Conservation (phyloP, 2,888 invertebrate genomes). For the Aphidius colemani region DNA sequence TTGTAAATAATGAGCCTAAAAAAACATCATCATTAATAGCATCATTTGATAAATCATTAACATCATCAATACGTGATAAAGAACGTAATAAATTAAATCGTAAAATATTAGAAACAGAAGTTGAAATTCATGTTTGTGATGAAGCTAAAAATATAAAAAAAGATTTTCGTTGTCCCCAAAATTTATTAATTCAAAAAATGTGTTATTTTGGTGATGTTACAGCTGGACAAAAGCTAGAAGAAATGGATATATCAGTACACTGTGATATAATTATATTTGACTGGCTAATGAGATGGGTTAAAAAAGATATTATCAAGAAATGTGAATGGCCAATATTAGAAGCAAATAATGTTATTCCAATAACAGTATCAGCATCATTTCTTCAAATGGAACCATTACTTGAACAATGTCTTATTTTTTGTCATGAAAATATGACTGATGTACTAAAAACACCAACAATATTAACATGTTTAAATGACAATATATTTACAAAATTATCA, state of each 20-base stretch:
- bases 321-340: slow-evolving; percentile 76
- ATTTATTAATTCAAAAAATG: slow-evolving; percentile 87
- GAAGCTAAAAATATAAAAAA: slow-evolving; percentile 88
- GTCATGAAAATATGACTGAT: slow-evolving; percentile 84
- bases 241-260: slow-evolving; percentile 96
- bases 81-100: slow-evolving; percentile 49
- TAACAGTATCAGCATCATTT: slow-evolving; percentile 92
- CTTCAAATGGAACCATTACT: slow-evolving; percentile 91
- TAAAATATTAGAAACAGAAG: slow-evolving; percentile 65
- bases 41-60: slow-evolving; percentile 37
- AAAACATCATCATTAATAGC: slow-evolving; percentile 61
- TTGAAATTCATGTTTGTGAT: slow-evolving; percentile 94
- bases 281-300: slow-evolving; percentile 97
- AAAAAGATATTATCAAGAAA: slow-evolving; percentile 70
- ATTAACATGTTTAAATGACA: slow-evolving; percentile 86
- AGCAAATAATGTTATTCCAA: slow-evolving; percentile 85
- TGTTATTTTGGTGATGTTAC: slow-evolving; percentile 93
- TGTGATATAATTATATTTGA: slow-evolving; percentile 96
- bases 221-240: slow-evolving; percentile 78
- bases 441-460: slow-evolving; percentile 86
- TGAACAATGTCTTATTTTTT: slow-evolving; percentile 83
- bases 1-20: slow-evolving; percentile 60
- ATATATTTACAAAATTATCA: slow-evolving; percentile 68
- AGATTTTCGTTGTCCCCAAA: slow-evolving; percentile 88
- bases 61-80: slow-evolving; percentile 21